These are phyloP conservation scores for Siphonodentalium dalli DNA, from an alignment of 2,888 invertebrate genomes.

Conservation along the genomic window DNA sequence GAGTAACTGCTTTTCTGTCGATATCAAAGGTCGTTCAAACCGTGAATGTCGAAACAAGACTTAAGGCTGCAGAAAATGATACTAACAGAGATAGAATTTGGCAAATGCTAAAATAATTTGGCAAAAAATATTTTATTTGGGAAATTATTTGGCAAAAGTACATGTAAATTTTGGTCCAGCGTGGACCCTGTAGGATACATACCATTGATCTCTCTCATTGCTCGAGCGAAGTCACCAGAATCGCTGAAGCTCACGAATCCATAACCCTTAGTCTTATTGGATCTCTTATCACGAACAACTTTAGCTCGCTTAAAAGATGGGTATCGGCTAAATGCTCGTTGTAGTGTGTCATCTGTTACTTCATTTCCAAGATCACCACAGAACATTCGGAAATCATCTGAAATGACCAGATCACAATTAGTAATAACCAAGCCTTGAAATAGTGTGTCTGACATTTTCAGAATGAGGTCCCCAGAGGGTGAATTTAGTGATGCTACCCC, in stretches of 20 bases:
- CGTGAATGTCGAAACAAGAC: no score
- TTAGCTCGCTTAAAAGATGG: constrained; percentile 92
- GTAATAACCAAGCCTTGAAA: no score
- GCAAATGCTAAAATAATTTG: no score
- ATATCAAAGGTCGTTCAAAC: no score
- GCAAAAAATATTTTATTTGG: no score
- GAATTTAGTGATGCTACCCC: no score
- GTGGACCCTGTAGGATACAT: constrained; percentile 57
- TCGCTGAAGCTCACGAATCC: constrained; percentile 99
- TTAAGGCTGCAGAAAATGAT: no score
- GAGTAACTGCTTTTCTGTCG: no score
- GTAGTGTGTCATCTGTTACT: constrained; percentile 96
- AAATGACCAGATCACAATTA: constrained; percentile 32
- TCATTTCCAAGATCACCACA: constrained; percentile 99
- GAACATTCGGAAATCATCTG: constrained; percentile 96
- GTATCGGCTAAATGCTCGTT: constrained; percentile 87
- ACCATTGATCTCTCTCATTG: constrained; percentile 99
- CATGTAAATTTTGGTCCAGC: neutral
- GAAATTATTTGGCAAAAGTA: no score
- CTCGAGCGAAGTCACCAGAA: constrained; percentile 95
- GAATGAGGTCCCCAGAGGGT: no score
- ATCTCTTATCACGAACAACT: constrained; percentile 93
- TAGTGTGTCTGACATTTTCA: no score
- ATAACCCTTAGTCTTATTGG: constrained; percentile 98
- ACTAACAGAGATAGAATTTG: no score